Conservation (phyloP, 2,888 invertebrate species). For the Urechis unicinctus region DNA sequence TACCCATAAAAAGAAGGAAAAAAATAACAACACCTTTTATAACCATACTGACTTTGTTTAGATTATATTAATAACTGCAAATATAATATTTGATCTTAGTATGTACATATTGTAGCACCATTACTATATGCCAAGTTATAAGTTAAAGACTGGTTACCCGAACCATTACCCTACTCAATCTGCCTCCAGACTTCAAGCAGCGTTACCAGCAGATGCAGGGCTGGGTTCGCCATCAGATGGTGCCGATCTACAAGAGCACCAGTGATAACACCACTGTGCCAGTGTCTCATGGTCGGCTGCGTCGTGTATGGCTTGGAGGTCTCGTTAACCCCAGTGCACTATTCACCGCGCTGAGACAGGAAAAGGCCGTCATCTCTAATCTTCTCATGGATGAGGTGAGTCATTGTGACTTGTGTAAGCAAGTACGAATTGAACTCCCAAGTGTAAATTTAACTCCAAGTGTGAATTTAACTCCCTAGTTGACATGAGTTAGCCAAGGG, state of each 20-base stretch:
- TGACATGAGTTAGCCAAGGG: too few species aligned
- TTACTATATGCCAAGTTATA: too few species aligned
- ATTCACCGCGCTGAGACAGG: slow-evolving; percentile 37
- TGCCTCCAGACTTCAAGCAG: slow-evolving; percentile 32
- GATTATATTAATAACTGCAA: too few species aligned
- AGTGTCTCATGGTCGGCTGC: slow-evolving; percentile 32
- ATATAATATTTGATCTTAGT: too few species aligned
- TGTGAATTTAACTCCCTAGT: too few species aligned
- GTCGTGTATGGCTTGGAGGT: slow-evolving; percentile 44
- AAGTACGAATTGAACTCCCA: too few species aligned
- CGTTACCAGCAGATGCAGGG: slow-evolving; percentile 35
- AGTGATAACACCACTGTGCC: slow-evolving; percentile 19
- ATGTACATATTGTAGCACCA: too few species aligned
- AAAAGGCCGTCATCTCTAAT: slow-evolving; percentile 38
- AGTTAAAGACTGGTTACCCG: neutral
- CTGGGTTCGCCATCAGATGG: slow-evolving; percentile 41
- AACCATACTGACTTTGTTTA: too few species aligned
- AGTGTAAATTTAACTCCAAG: too few species aligned
- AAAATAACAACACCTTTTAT: too few species aligned
- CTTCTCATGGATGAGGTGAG: slow-evolving; percentile 37
- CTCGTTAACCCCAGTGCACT: slow-evolving; percentile 43
- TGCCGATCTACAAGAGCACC: slow-evolving; percentile 30
- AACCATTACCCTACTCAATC: neutral
- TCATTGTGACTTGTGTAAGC: too few species aligned
- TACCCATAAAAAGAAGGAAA: too few species aligned